phyloP scores from a whole-genome alignment of 2,888 invertebrate species.

The Drosophila eohydei region DNA sequence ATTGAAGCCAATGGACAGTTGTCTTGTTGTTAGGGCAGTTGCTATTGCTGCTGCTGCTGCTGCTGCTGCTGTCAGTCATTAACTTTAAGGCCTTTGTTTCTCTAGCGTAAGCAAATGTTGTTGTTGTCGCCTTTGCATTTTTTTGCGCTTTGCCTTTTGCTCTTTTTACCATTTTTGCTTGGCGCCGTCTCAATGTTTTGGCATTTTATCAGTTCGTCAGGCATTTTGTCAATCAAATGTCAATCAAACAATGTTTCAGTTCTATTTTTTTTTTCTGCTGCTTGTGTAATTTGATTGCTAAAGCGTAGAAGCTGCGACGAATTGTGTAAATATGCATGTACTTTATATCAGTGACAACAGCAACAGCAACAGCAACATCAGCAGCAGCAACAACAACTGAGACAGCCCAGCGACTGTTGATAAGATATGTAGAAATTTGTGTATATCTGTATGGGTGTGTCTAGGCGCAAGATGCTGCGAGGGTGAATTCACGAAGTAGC shows the following conservation, averaged over 20 bases:
- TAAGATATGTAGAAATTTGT: slow-evolving; percentile 61
- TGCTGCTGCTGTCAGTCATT: slow-evolving; percentile 42
- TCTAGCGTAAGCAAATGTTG: slow-evolving; percentile 51
- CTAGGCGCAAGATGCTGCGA: slow-evolving; percentile 48
- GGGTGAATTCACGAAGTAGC: slow-evolving; percentile 17
- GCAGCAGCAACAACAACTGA: slow-evolving; percentile 11
- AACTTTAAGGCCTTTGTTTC: slow-evolving; percentile 67
- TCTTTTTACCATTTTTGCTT: slow-evolving; percentile 28
- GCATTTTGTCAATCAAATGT: slow-evolving; percentile 74
- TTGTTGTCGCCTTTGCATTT: slow-evolving; percentile 30
- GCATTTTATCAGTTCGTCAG: slow-evolving; percentile 51
- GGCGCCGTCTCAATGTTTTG: slow-evolving; percentile 59
- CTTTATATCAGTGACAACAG: slow-evolving; percentile 65
- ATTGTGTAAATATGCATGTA: slow-evolving; percentile 78
- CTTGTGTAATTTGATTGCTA: slow-evolving; percentile 78
- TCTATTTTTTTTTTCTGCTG: slow-evolving; percentile 50
- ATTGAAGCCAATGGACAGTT: slow-evolving; percentile 40
- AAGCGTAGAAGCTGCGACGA: slow-evolving; percentile 76
- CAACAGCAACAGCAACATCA: slow-evolving; percentile 14
- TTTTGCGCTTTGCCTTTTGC: slow-evolving; percentile 20
- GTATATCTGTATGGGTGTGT: neutral
- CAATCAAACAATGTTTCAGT: slow-evolving; percentile 72
- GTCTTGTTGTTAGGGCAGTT: slow-evolving; percentile 23
- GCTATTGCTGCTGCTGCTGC: slow-evolving; percentile 21
- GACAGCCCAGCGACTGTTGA: slow-evolving; percentile 36